These are phyloP conservation scores for Hydrotaea diabolus DNA, from an alignment of 2,888 invertebrate genomes.

Conservation along the genomic window DNA sequence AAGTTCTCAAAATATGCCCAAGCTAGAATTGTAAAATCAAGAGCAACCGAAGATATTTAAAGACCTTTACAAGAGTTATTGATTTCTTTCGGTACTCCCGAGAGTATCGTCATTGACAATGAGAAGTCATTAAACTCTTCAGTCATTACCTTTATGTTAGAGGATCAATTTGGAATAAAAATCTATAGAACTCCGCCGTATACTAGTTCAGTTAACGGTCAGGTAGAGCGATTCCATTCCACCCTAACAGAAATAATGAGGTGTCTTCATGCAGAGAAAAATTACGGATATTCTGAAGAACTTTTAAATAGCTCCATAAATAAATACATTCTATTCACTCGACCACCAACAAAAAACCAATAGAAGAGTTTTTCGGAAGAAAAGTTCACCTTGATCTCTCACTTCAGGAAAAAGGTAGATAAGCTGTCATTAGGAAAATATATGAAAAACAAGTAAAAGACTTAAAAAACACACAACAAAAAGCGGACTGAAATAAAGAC, in stretches of 20 bases:
- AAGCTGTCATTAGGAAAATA: too few species aligned
- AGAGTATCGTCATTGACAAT: constrained; percentile 62
- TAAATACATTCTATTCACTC: constrained; percentile 15
- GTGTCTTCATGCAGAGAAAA: not conserved
- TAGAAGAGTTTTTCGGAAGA: constrained; percentile 46
- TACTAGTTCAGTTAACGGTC: constrained; percentile 31
- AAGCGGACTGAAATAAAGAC: too few species aligned
- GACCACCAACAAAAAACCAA: constrained; percentile 25
- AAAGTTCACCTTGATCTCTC: too few species aligned
- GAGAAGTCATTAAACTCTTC: constrained; percentile 61
- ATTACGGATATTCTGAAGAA: constrained; percentile 9
- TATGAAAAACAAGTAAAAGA: too few species aligned
- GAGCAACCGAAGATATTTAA: constrained; percentile 59
- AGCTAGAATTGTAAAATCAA: constrained; percentile 47
- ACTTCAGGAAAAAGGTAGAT: too few species aligned
- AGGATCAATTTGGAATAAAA: constrained; percentile 61
- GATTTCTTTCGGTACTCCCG: constrained; percentile 39
- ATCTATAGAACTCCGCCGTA: constrained; percentile 38
- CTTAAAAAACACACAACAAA: too few species aligned
- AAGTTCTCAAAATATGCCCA: constrained; percentile 54
- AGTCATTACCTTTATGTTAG: constrained; percentile 59
- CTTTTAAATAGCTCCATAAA: not conserved
- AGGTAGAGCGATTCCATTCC: constrained; percentile 62
- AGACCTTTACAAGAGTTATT: constrained; percentile 50
- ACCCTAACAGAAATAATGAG: constrained; percentile 66